Conservation (phyloP, 2,888 invertebrate genomes). For the Liopterus haemorrhoidalis region DNA sequence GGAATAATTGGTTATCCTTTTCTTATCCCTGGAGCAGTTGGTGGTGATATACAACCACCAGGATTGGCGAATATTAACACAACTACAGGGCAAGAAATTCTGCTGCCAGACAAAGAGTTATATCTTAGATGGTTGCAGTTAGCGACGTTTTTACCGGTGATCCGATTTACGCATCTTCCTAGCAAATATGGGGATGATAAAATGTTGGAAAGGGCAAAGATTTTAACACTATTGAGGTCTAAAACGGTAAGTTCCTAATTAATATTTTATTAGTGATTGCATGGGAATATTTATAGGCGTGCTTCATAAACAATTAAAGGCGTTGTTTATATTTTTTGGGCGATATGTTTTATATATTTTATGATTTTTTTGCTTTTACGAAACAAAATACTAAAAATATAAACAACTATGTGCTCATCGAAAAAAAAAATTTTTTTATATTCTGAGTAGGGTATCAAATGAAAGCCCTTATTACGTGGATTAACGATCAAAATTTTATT, state of each 20-base stretch:
- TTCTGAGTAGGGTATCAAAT: no score
- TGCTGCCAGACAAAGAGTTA: conserved; percentile 70
- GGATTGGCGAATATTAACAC: conserved; percentile 49
- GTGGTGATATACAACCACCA: conserved; percentile 74
- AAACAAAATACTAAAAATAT: no score
- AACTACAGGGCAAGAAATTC: conserved; percentile 46
- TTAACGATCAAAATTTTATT: no score
- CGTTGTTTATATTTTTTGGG: no score
- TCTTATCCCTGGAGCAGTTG: conserved; percentile 88
- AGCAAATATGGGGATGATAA: conserved; percentile 78
- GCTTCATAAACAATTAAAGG: no score
- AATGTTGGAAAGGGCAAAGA: conserved; percentile 71
- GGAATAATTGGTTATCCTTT: conserved; percentile 91
- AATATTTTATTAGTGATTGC: not conserved
- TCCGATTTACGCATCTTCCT: conserved; percentile 85
- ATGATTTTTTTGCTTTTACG: no score
- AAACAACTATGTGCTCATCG: no score
- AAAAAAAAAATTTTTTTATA: no score
- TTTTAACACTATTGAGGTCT: conserved; percentile 65
- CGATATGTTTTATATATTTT: no score
- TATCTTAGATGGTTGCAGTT: conserved; percentile 88
- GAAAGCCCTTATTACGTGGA: no score
- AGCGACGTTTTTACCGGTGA: conserved; percentile 83
- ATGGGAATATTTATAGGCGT: no score
- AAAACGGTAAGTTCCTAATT: conserved; percentile 53